These are phyloP conservation scores for Agrochola macilenta DNA, from an alignment of 2,888 invertebrate genomes.

Conservation along the genomic window DNA sequence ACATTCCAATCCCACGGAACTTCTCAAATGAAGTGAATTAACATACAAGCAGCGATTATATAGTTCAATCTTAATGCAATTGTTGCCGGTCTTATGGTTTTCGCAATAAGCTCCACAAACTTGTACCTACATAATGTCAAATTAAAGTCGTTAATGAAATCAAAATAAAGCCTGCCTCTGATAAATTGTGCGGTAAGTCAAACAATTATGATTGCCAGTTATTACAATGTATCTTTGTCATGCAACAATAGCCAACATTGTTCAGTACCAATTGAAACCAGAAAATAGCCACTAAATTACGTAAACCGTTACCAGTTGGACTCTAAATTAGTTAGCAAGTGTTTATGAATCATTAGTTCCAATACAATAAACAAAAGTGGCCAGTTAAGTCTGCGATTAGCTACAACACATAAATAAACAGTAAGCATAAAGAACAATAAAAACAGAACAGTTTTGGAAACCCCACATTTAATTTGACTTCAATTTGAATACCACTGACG, in stretches of 20 bases:
- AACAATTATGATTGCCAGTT: constrained; percentile 85
- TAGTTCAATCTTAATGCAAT: constrained; percentile 58
- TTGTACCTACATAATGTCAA: constrained; percentile 65
- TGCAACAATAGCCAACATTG: constrained; percentile 86
- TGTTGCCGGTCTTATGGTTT: constrained; percentile 50
- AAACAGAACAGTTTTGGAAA: constrained; percentile 72
- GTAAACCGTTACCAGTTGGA: constrained; percentile 83
- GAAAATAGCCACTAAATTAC: constrained; percentile 87
- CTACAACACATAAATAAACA: constrained; percentile 52
- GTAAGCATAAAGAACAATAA: constrained; percentile 55
- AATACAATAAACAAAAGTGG: constrained; percentile 74
- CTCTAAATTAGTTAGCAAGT: constrained; percentile 84
- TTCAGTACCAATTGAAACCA: constrained; percentile 85
- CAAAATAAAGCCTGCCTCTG: constrained; percentile 79
- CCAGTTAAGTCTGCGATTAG: constrained; percentile 60
- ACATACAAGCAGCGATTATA: constrained; percentile 63
- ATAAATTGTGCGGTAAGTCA: constrained; percentile 84
- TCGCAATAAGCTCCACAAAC: constrained; percentile 55
- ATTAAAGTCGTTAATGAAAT: constrained; percentile 76
- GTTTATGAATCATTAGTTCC: constrained; percentile 86
- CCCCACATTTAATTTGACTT: constrained; percentile 66
- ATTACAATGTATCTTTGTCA: constrained; percentile 87
- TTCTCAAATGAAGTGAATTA: constrained; percentile 55
- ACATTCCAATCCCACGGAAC: constrained; percentile 59
- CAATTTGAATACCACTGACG: constrained; percentile 69